Evolutionary conservation across 2,888 invertebrate genomes (phyloP), one percentile per base, ranked within the genome.

Genomic region (Thysanoteuthis rhombus): DNA sequence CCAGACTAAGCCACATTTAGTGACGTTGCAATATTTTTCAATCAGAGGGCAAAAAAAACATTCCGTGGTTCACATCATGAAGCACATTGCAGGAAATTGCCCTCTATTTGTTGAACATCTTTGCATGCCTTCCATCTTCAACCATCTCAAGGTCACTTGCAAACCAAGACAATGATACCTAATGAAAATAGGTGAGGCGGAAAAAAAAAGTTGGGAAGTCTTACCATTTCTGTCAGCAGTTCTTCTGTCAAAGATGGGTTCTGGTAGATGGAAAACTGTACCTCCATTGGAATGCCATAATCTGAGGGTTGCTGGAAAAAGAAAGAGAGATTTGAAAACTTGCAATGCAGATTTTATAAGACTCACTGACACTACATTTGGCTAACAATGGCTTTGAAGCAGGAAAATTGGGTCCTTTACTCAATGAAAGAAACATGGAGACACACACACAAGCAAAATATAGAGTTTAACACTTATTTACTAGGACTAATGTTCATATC

Each of bases 281-380:
- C 98, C 92, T 98, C 97, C 98, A 99, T 98, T 0, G 99, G 99
- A 92, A 99, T 98, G 0, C 99, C 99, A 97, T 99, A 99, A 97
- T 99, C 99, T 93, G 98, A 98, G 25, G 99, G 98, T 95, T 98
- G 98, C 96, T 98, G 98, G 97, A 96, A 95, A 93, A 96, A 94
- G 6, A 89, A 89, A 94, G 92, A 58, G 38, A 36, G 38, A 12
- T 0, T 25, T 42, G 42, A 47, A 40, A 40, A 58, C 58, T 58
- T 25, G 32, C n/a, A 75, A 4, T n/a, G 22, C 52, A 22, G 52
- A 25, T 75, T 75, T n/a, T 16, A n/a, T 3, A 75, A 75, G 16
- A n/a, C 4, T 16, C 75, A n/a, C 4, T n/a, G n/a, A 25, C 8
- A 28, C 3, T 58, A 58, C 1, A 58, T 28, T 58, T 75, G 12